These are phyloP conservation scores for Caenorhabditis briggsae DNA, from an alignment of 1,140 invertebrate species.

Conservation along the genomic window DNA sequence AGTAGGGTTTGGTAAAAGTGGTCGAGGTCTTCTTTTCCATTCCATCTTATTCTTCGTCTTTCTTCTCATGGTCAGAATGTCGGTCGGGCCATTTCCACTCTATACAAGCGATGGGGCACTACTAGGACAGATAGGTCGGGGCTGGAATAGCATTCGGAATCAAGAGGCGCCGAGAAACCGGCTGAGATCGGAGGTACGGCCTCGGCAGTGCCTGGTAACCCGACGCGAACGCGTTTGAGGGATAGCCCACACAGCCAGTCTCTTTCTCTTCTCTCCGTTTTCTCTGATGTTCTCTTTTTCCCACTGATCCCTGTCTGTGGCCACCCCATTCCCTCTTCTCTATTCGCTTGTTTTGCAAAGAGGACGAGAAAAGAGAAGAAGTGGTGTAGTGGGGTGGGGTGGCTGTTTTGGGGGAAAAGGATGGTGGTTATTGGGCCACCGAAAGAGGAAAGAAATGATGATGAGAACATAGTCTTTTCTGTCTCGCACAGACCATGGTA, in stretches of 20 bases:
- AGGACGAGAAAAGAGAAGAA: constrained; percentile 41
- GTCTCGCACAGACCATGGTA: constrained; percentile 29
- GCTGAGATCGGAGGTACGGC: constrained; percentile 29
- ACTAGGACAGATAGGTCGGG: constrained; percentile 4
- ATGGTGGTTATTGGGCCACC: constrained; percentile 51
- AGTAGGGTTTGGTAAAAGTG: neutral
- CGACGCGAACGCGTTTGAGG: constrained; percentile 54
- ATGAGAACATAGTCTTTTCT: constrained; percentile 21
- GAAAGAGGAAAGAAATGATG: constrained; percentile 18
- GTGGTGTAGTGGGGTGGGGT: neutral
- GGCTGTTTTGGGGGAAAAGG: constrained; percentile 25
- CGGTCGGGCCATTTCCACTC: constrained; percentile 45
- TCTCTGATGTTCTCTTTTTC: constrained; percentile 3
- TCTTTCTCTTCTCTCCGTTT: constrained; percentile 14
- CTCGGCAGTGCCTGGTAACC: constrained; percentile 51
- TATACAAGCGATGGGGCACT: constrained; percentile 51
- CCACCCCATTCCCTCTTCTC: neutral
- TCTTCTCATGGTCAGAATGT: constrained; percentile 52
- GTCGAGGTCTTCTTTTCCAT: constrained; percentile 32
- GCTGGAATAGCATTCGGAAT: constrained; percentile 16
- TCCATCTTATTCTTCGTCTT: constrained; percentile 1
- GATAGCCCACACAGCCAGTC: constrained; percentile 50
- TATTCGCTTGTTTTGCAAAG: constrained; percentile 52
- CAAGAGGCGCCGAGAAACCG: neutral
- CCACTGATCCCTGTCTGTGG: neutral